Evolutionary conservation across 2,113 vertebrate species (phyloP), one percentile per base, ranked within the genome.

Genomic region (Pelecanus crispus): DNA sequence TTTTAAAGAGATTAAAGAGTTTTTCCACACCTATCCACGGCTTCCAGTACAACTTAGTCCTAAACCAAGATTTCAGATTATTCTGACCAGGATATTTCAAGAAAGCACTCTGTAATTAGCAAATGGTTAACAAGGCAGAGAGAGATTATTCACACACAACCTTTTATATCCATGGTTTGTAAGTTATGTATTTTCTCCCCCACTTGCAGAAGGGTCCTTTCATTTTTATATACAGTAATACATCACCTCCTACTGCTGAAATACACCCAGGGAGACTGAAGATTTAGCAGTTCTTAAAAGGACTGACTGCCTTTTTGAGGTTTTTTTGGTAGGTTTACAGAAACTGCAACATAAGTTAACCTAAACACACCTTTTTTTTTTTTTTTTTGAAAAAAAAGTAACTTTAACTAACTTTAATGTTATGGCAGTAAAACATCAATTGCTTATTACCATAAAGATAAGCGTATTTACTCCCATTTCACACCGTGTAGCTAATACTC

Each of bases 31-130:
- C 74, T 91, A 77, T 56, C 74, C 56, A 88, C 7, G 9, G 40
- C 66, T 95, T 90, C 67, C 81, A 90, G 58, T 24, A 49, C 0
- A 0, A 78, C 6, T 88, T 88, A 83, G 58, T 42, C 42, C 63
- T 93, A 94, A 96, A 94, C 14, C 66, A 92, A 81, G 88, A 97
- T 75, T 96, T 90, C 81, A 85, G 78, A 93, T 90, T 92, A 95
- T 82, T 93, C 65, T 63, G 36, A 88, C 70, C n/a, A 75, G 90
- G 90, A 72, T 92, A 93, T 87, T 88, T 88, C 75, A 66, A 92
- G 67, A 94, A 88, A 83, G 55, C 32, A 53, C 11, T 65, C 72
- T 62, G 34, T 65, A 90, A 86, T 94, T 86, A 94, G 92, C 75
- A 90, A 92, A 81, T 7, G 42, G 53, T 42, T 73, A 92, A 49